Percentiles rank a stretch among this genome's conserved stretches.
These are phyloP conservation scores for Calypte anna DNA, from an alignment of 2,113 vertebrate species.

Conservation along the genomic window DNA sequence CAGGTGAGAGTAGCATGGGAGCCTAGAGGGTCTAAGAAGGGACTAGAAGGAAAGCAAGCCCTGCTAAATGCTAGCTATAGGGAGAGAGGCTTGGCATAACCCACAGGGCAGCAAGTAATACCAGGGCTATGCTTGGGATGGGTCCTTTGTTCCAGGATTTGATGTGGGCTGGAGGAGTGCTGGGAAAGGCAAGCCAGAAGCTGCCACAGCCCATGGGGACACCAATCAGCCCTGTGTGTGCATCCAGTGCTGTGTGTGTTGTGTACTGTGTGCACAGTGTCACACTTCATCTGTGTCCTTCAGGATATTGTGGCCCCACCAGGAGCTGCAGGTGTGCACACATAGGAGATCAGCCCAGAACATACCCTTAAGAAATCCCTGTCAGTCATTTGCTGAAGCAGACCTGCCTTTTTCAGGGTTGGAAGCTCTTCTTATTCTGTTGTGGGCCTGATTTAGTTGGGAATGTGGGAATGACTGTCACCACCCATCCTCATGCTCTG, in stretches of 20 bases:
- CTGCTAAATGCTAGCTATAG: background rate
- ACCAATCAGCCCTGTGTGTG: background rate
- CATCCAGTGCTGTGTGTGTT: background rate
- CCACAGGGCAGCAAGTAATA: background rate
- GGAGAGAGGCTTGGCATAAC: no score
- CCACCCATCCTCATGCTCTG: background rate
- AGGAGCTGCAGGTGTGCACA: background rate
- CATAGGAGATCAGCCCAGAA: background rate
- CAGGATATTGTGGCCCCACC: background rate
- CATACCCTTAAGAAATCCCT: background rate
- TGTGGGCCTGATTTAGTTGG: background rate
- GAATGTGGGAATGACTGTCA: background rate
- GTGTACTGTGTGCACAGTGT: background rate
- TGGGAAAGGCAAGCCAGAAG: background rate
- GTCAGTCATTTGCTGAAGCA: background rate
- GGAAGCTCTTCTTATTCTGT: background rate
- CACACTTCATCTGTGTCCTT: background rate
- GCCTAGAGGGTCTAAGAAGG: background rate
- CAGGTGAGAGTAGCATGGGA: background rate
- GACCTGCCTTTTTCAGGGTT: background rate
- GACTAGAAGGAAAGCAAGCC: background rate
- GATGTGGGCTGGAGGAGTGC: background rate
- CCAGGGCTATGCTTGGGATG: background rate
- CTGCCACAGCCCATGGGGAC: fast-evolving
- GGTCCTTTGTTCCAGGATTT: background rate